phyloP scores from a whole-genome alignment of 2,888 invertebrate genomes.

The Sinhomidia bicolor region DNA sequence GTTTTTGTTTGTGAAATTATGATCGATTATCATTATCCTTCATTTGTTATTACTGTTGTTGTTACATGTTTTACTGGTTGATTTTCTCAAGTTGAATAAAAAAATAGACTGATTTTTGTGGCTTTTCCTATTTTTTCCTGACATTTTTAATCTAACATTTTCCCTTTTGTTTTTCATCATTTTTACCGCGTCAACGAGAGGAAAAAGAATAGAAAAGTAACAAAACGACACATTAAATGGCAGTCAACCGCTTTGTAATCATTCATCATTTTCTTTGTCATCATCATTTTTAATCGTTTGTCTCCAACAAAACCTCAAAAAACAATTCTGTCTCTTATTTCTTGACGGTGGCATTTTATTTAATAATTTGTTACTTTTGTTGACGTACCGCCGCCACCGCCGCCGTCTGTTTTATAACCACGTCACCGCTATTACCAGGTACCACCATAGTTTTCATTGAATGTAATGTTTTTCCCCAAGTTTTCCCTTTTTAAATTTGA shows the following conservation, averaged over 20 bases:
- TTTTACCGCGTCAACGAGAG: background rate
- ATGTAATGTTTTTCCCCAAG: background rate
- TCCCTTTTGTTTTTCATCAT: background rate
- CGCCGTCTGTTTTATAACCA: background rate
- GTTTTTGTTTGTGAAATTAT: background rate
- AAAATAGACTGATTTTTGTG: conserved; percentile 18
- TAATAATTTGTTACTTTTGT: conserved; percentile 39
- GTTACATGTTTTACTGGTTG: background rate
- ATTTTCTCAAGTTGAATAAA: background rate
- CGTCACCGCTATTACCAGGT: background rate
- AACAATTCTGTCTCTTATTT: conserved; percentile 22
- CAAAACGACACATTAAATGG: conserved; percentile 31
- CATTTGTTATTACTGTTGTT: background rate
- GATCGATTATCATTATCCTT: conserved; percentile 31
- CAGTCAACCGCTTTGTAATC: conserved; percentile 49
- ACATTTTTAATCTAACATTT: background rate
- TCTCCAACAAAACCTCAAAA: conserved; percentile 23
- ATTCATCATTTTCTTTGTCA: conserved; percentile 47
- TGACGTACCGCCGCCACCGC: conserved; percentile 7
- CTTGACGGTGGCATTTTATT: conserved; percentile 39
- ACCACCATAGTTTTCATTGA: background rate
- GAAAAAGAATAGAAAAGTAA: background rate
- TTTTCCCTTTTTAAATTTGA: background rate
- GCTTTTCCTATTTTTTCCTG: conserved; percentile 17
- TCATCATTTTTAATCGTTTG: conserved; percentile 35